A percentile compares a stretch with the other conserved stretches of the same genome.
These are phyloP conservation scores for Phalacrocorax pelagicus DNA, from an alignment of 2,113 vertebrate genomes.

Conservation along the genomic window DNA sequence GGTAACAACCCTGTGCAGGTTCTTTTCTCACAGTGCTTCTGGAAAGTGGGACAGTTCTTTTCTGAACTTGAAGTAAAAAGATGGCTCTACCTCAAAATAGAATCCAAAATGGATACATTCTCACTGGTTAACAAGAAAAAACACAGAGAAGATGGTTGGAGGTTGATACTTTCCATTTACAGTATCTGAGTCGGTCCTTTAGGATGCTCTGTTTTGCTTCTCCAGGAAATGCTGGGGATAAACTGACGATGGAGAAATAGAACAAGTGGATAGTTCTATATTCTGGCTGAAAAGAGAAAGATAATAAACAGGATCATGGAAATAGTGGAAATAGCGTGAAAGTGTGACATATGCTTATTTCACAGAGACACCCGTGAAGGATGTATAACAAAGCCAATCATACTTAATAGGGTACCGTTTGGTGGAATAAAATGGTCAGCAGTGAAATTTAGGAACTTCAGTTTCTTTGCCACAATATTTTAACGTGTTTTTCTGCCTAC, in stretches of 20 bases:
- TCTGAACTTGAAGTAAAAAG: not conserved
- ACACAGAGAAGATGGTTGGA: not conserved
- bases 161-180: not conserved
- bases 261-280: not conserved
- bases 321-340: not conserved
- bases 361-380: not conserved
- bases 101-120: not conserved
- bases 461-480: not conserved
- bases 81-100: not conserved
- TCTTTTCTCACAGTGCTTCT: not conserved
- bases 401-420: not conserved
- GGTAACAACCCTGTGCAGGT: not conserved
- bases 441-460: not conserved
- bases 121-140: not conserved
- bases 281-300: not conserved
- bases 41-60: not conserved
- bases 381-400: not conserved
- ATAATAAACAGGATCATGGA: not conserved
- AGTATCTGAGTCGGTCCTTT: not conserved
- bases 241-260: not conserved
- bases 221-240: not conserved
- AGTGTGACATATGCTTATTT: not conserved
- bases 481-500: not conserved
- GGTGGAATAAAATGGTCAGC: not conserved
- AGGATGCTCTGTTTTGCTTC: not conserved